Evolutionary conservation across 1,140 invertebrate species (phyloP), one percentile per base, ranked within the genome.

Genomic region (Euura saliciscinereae): DNA sequence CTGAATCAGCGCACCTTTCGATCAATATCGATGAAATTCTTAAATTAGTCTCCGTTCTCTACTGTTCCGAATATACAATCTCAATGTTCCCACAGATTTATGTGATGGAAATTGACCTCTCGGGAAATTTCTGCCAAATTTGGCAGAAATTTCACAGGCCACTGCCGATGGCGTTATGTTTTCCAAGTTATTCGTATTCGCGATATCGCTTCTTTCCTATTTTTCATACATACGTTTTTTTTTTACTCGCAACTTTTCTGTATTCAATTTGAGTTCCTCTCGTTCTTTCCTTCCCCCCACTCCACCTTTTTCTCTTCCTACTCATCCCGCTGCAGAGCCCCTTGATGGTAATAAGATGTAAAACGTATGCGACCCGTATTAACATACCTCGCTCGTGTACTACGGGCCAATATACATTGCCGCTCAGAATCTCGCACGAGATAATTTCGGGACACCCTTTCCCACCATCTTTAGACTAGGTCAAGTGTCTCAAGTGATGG

Each of bases 321-420:
- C 13, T 6, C 51, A 3, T 5, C 28, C 28, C 51, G 51, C 8
- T 59, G 51, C 51, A 59, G 51, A 4, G 5, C 51, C 51, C 51
- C 51, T 59, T 59, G 51, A 59, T 59, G 51, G 51, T 59, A 59
- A 59, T 59, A 11, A 59, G 51, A 59, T 59, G 51, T 59, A 59
- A 59, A 59, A 59, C 51, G 51, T 59, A 59, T 59, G 51, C 51
- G 51, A n/a, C 51, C 3, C 51, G 51, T 59, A 59, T 59, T 59
- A 59, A 59, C 51, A 59, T 6, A 59, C 8, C 51, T 59, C 51
- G 51, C 5, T 59, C 6, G 51, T 59, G 51, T 59, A 59, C 51
- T n/a, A 28, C 28, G 28, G 28, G 51, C 13, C 3, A 59, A 59
- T 59, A 59, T 59, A 59, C 51, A 59, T n/a, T 0, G 8, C 51